Percentiles rank a stretch among this genome's conserved stretches.
phyloP scores from a whole-genome alignment of 2,797 vertebrate species.

The Dipus sagitta region DNA sequence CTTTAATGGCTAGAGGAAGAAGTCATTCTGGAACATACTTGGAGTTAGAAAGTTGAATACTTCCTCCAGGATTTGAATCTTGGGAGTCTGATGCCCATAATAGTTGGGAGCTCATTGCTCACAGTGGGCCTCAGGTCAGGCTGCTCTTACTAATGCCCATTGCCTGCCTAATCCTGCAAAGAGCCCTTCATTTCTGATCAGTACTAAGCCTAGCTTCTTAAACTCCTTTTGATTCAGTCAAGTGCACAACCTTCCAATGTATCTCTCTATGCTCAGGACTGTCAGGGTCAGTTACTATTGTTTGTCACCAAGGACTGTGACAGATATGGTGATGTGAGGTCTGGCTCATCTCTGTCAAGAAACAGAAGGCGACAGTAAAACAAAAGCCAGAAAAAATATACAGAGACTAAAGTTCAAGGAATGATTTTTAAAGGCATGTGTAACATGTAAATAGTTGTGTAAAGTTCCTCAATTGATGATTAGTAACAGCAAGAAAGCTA shows the following conservation, averaged over 20 bases:
- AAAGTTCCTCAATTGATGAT: neutral
- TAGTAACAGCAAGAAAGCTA: constrained; percentile 13
- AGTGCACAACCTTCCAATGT: neutral
- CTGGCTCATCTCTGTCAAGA: neutral
- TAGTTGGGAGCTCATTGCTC: neutral
- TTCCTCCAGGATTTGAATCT: neutral
- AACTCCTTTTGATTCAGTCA: neutral
- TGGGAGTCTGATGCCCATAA: neutral
- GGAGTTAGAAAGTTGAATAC: neutral
- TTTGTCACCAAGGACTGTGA: neutral
- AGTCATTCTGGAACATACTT: neutral
- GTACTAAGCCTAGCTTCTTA: neutral
- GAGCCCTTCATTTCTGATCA: neutral
- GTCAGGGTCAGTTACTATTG: neutral
- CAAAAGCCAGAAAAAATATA: neutral
- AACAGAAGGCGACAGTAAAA: neutral
- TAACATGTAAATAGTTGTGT: neutral
- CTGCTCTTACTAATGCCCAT: neutral
- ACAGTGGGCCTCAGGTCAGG: neutral
- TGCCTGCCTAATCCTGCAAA: neutral
- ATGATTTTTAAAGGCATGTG: neutral
- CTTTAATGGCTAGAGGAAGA: neutral
- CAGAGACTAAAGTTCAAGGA: constrained; percentile 20
- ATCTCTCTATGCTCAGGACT: neutral
- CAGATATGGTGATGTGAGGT: neutral